Base-by-base conservation (phyloP, 2,888 invertebrate genomes). In the Plebejus argus region DNA sequence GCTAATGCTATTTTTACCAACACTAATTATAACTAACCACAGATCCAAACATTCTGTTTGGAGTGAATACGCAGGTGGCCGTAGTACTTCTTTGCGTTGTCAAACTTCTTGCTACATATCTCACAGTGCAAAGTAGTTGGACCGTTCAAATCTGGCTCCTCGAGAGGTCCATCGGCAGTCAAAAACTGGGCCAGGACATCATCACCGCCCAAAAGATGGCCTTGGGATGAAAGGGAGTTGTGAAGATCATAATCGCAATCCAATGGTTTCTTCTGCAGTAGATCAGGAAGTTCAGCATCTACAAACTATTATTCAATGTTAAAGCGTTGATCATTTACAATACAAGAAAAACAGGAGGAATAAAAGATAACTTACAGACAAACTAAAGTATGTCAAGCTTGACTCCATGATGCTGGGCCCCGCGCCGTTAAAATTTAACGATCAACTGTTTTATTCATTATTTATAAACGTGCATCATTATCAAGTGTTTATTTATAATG, bases 51-150 rank as follows among this genome's bases (percentile, higher is more conserved):
- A 82, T 90, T 91, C 79, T 92, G 90, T 79, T 93, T 93, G 1
- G 93, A 91, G 84, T 94, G 94, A 10, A 93, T 90, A 79, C 93
- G 84, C 77, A 94, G 82, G 83, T 94, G 94, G 15, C 94, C 94
- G 82, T 93, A 93, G 81, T 94, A 94, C 81, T 93, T 93, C 80
- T 91, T 92, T 15, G 93, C 92, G 79, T 93, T 93, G 78, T 92
- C 93, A 83, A 94, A 94, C 80, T 89, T 87, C 81, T 92, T 93
- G 35, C 86, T 85, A 82, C 94, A 94, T 76, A 94, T 93, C 81
- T 94, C 94, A 78, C 94, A 94, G 78, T 92, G 91, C 61, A 93
- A 82, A 6, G 89, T 91, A 1, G 94, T 90, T 0, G 93, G 93
- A 0, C 93, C 93, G 78, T 92, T 93, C 28, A 93, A 82, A 80